Evolutionary conservation across 2,888 invertebrate species (phyloP), one percentile per base, ranked within the genome.

Genomic region (Arrhopalites spinosus): DNA sequence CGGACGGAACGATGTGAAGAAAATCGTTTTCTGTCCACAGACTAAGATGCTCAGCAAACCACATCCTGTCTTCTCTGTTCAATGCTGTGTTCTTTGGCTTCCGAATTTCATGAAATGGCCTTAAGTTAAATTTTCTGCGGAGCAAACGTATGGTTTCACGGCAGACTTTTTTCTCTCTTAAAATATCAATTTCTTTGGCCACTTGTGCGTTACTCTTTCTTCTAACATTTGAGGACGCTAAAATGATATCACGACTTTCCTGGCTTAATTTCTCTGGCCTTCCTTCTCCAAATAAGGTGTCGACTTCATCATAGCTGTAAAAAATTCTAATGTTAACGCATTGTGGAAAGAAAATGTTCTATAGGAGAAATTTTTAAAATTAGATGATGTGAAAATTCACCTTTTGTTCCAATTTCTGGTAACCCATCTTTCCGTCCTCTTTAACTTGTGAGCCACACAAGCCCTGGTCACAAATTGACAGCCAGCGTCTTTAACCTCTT

Each of bases 401-500:
- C 45, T 50, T 53, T 69, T 69, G 45, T 17, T 47, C 69, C 69
- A 69, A 15, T 47, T 45, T 25, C 43, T 45, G 11, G 36, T 69
- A 3, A 69, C 69, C 29, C 29, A 69, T 20, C 20, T 15, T 43
- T 29, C 17, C 3, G 3, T n/a, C 13, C 69, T 3, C 11, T 11
- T 11, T 36, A 36, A 36, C 11, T 36, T 36, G 5, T 36, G 5
- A 36, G 36, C 36, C 3, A 71, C 50, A 56, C 72, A 71, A 3
- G 13, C 30, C 25, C 29, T 59, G 2, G 56, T 71, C 13, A 71
- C 50, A 27, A 71, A 59, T 27, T 27, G 8, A 15, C 53, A 50
- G 17, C 72, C 72, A 30, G 72, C 56, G 8, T 71, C 72, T 36
- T 53, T 23, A 3, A 53, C 72, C 30, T 71, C 72, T 5, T 17